phyloP scores from a whole-genome alignment of 2,113 vertebrate species.

The Panthera uncia region DNA sequence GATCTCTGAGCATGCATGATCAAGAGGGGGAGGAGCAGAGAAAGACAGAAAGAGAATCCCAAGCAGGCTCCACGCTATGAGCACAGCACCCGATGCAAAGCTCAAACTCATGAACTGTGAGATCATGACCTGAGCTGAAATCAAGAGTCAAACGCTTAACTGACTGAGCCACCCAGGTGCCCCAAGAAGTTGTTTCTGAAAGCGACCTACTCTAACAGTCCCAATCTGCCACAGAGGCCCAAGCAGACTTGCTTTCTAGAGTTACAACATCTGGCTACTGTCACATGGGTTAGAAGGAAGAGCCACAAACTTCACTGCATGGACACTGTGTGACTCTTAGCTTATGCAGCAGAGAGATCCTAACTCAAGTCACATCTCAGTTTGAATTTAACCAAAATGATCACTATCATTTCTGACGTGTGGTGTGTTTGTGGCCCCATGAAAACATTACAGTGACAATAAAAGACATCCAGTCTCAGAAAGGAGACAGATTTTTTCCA shows the following conservation, averaged over 20 bases:
- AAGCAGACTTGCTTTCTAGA: neutral
- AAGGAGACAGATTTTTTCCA: neutral
- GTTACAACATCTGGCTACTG: neutral
- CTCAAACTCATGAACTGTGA: too few relatives aligned
- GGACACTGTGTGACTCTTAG: neutral
- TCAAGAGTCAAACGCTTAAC: too few relatives aligned
- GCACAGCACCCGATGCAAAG: too few relatives aligned
- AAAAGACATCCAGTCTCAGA: neutral
- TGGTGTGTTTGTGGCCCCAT: neutral
- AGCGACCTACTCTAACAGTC: neutral
- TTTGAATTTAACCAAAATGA: neutral
- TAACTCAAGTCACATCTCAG: neutral
- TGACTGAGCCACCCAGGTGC: too few relatives aligned
- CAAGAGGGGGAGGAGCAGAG: too few relatives aligned
- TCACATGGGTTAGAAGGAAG: neutral
- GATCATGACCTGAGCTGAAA: too few relatives aligned
- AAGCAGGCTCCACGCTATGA: too few relatives aligned
- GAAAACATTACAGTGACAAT: neutral
- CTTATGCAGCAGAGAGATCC: neutral
- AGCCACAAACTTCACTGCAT: neutral
- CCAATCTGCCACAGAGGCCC: neutral
- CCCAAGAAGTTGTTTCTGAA: neutral
- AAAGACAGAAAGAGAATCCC: too few relatives aligned
- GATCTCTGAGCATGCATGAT: too few relatives aligned
- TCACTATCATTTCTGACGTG: neutral